Evolutionary conservation across 2,888 invertebrate species (phyloP).

Genomic region (Athripsodes cinereus): DNA sequence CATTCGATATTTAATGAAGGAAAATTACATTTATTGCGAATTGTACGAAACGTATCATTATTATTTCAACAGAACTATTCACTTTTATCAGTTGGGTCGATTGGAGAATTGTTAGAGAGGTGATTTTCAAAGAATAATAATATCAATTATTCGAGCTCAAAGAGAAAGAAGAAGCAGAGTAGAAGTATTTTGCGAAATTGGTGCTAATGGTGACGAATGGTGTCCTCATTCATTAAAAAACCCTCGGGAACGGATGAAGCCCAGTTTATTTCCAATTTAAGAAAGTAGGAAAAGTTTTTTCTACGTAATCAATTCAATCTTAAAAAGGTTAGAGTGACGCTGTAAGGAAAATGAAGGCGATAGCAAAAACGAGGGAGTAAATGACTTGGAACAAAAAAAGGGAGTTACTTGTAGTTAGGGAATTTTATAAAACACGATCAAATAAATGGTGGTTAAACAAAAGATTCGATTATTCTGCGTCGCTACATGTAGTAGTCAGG

Average conservation of each 20-base stretch:
- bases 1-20: too few relatives aligned
- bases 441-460: conserved; percentile 2
- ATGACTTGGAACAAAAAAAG: conserved; percentile 2
- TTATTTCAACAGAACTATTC: too few relatives aligned
- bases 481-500: too few relatives aligned
- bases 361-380: background rate
- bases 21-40: too few relatives aligned
- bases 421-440: conserved; percentile 1
- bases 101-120: background rate
- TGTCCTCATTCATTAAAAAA: conserved; percentile 19
- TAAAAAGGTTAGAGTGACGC: conserved; percentile 5
- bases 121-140: conserved; percentile 16
- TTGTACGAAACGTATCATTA: too few relatives aligned
- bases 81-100: too few relatives aligned
- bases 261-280: conserved; percentile 20
- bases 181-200: conserved; percentile 18
- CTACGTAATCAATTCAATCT: conserved; percentile 9
- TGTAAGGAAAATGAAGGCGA: background rate
- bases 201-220: conserved; percentile 25
- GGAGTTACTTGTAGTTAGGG: background rate
- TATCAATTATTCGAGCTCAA: conserved; percentile 19
- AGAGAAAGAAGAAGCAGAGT: too few relatives aligned
- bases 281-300: conserved; percentile 8
- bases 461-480: background rate
- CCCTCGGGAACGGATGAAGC: conserved; percentile 8